Conservation (phyloP, 2,888 invertebrate genomes). For the Steinernema hermaphroditum region DNA sequence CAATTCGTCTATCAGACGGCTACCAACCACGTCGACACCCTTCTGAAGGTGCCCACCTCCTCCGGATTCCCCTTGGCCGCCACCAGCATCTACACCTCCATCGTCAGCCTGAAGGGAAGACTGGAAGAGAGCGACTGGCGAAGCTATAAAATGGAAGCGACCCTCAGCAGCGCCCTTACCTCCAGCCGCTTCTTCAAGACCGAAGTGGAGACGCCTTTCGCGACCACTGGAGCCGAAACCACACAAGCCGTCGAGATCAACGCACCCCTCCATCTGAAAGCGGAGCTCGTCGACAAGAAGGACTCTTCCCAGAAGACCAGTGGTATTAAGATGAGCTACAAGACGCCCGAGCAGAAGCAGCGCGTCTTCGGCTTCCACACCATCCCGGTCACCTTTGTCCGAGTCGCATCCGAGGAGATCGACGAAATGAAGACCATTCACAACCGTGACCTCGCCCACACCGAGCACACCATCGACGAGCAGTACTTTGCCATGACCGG, state of each 20-base stretch:
- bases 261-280: conserved; percentile 49
- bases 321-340: background rate
- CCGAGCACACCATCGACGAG: too few relatives aligned
- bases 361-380: background rate
- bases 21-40: background rate
- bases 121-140: background rate
- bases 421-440: conserved; percentile 2
- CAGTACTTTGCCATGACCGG: too few relatives aligned
- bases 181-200: background rate
- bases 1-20: background rate
- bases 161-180: background rate
- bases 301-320: background rate
- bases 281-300: background rate
- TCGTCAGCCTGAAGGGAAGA: background rate
- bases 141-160: background rate
- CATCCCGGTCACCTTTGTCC: background rate
- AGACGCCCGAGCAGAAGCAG: background rate
- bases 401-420: background rate
- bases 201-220: conserved; percentile 48
- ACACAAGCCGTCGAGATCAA: conserved; percentile 44
- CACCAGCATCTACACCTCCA: background rate
- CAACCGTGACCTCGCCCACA: too few relatives aligned
- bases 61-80: background rate
- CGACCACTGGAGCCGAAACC: conserved; percentile 55
- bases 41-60: background rate